Conservation (phyloP, 1,140 invertebrate genomes). For the Ips typographus region DNA sequence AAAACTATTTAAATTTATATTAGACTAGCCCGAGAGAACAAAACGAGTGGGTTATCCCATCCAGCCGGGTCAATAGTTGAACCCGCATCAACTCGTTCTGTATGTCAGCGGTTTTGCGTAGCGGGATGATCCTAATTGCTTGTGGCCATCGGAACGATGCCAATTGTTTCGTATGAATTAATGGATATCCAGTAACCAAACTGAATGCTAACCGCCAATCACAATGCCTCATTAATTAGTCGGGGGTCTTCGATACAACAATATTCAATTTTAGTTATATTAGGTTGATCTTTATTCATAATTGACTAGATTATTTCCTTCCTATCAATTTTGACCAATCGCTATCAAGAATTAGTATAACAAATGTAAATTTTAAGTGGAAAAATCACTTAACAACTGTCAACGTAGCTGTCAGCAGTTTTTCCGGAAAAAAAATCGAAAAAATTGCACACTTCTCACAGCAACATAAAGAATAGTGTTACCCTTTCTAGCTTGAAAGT, state of each 20-base stretch:
- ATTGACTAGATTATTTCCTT: too few relatives aligned
- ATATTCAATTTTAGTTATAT: background rate
- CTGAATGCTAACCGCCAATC: constrained; percentile 20
- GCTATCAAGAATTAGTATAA: too few relatives aligned
- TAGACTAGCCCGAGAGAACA: constrained; percentile 4
- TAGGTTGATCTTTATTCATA: too few relatives aligned
- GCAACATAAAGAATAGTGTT: too few relatives aligned
- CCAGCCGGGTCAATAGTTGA: constrained; percentile 25
- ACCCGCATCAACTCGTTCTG: constrained; percentile 25
- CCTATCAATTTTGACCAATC: too few relatives aligned
- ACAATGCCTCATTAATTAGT: constrained; percentile 8
- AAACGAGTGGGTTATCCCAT: constrained; percentile 16
- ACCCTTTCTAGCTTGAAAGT: too few relatives aligned
- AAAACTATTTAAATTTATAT: constrained; percentile 22
- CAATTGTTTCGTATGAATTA: constrained; percentile 32
- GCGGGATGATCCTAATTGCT: constrained; percentile 31
- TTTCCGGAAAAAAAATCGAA: too few relatives aligned
- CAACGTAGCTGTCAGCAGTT: too few relatives aligned
- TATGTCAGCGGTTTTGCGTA: constrained; percentile 31
- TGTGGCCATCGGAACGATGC: constrained; percentile 28
- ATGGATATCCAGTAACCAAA: constrained; percentile 27
- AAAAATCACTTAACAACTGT: too few relatives aligned
- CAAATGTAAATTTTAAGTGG: too few relatives aligned
- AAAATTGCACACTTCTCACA: too few relatives aligned
- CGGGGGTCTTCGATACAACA: background rate